Evolutionary conservation across 1,140 invertebrate species (phyloP), one percentile per base, ranked within the genome.

Genomic region (Eueides isabella): DNA sequence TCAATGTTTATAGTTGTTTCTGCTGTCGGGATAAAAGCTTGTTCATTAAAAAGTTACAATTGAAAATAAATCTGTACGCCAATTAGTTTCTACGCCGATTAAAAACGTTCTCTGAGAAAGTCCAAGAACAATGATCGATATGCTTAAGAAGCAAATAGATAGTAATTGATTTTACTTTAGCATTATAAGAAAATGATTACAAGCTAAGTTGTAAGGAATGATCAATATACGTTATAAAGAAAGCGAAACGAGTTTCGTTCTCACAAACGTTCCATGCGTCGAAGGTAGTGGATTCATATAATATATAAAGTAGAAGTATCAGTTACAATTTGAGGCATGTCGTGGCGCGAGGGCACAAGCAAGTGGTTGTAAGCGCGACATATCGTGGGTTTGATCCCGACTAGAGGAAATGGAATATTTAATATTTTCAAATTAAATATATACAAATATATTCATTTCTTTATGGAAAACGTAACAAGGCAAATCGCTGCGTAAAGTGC

Each of bases 121-220:
- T 71, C 48, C 67, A 35, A 35, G 61, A 75, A 63, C 69, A 77
- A 76, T 81, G 82, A 86, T 84, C 77, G 81, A 84, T 83, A 73
- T 76, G 76, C 70, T 61, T 28, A 55, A 30, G 61, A 23, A 55
- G 9, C 9, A 26, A 55, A 26, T 12, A 55, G 48, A 55, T 55
- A 23, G 19, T 55, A 26, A 55, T 55, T 26, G 48, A 55, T 26
- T 55, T 55, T 12, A 55, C 23, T 9, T 55, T 11, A 26, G 23
- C 19, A 26, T 26, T 7, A 55, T 44, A 44, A n/a, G 16, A 44
- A 44, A 44, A 14, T 19, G n/a, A 44, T 44, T 44, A 44, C 19
- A 19, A 44, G 41, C 1, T 44, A 44, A 44, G 16, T 19, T 19
- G 19, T n/a, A 44, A n/a, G n/a, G 16, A 44, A 44, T n/a, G 16